phyloP scores from a whole-genome alignment of 2,888 invertebrate genomes.

The Drosophila demipolita region DNA sequence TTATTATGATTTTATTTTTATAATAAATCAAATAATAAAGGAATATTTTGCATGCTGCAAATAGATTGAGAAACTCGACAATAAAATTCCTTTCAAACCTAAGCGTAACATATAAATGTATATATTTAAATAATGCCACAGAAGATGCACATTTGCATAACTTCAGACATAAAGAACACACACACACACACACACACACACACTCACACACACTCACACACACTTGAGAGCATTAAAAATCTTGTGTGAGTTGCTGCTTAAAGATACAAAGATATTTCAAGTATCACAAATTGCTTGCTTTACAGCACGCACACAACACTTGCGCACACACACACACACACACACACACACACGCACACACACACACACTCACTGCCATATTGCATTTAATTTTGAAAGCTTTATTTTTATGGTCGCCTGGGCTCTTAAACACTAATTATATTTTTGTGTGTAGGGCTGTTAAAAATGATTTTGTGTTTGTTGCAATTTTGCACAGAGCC shows the following conservation, averaged over 20 bases:
- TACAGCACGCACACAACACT: neutral
- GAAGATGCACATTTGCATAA: neutral
- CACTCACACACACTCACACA: neutral
- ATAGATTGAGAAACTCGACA: neutral
- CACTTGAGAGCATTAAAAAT: constrained; percentile 7
- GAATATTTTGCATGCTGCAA: neutral
- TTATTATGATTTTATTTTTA: neutral
- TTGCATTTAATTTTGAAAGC: constrained; percentile 17
- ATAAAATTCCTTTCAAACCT: neutral
- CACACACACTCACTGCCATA: neutral
- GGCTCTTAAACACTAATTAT: constrained; percentile 59
- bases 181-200: neutral
- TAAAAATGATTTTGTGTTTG: constrained; percentile 35
- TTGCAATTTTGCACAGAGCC: constrained; percentile 55
- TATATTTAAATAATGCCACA: neutral
- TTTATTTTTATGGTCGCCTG: constrained; percentile 18
- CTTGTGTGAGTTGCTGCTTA: constrained; percentile 7
- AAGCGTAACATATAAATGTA: neutral
- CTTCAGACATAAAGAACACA: neutral
- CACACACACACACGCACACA: neutral
- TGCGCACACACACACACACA: neutral
- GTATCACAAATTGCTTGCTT: constrained; percentile 10
- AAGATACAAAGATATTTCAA: constrained; percentile 9
- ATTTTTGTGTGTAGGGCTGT: constrained; percentile 37
- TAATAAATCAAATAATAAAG: neutral